phyloP scores from a whole-genome alignment of 2,113 vertebrate species.

The Hirundichthys speculiger region DNA sequence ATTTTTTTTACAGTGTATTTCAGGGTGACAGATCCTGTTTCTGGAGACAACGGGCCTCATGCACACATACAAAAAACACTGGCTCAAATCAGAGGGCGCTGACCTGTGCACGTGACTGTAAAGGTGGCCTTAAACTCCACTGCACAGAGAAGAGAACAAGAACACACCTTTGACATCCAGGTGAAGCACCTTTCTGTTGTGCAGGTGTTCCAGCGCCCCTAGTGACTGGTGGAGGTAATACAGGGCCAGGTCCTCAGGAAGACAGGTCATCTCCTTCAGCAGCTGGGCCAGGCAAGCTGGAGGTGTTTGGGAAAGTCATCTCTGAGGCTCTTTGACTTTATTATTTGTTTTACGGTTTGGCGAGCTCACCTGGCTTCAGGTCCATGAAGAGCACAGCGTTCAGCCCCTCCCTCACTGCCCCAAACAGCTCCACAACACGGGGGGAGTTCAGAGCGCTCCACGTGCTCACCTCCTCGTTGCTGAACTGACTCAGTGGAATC shows the following conservation, averaged over 20 bases:
- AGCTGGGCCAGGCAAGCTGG: conserved; percentile 89
- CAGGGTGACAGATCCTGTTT: too few species aligned
- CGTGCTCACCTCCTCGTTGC: conserved; percentile 87
- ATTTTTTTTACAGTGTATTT: too few species aligned
- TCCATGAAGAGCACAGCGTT: conserved; percentile 95
- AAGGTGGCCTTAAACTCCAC: too few species aligned
- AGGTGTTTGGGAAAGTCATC: neutral
- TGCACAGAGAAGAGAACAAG: neutral
- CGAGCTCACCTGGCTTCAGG: conserved; percentile 86
- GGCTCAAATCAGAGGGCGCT: too few species aligned
- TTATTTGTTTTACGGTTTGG: neutral
- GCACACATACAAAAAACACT: too few species aligned
- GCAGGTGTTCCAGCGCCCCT: conserved; percentile 91
- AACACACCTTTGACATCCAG: conserved; percentile 92
- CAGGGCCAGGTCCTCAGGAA: conserved; percentile 91
- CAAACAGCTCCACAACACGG: conserved; percentile 90
- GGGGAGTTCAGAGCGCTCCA: conserved; percentile 86
- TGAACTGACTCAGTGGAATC: conserved; percentile 88
- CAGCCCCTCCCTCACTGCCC: conserved; percentile 89
- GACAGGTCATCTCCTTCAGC: conserved; percentile 82
- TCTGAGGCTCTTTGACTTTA: rapidly evolving
- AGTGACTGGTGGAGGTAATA: conserved; percentile 90
- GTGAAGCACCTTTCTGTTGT: conserved; percentile 87
- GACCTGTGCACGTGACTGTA: too few species aligned
- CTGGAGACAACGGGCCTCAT: too few species aligned